These are phyloP conservation scores for Onychomys leucogaster DNA, from an alignment of 2,797 vertebrate species.

Conservation along the genomic window DNA sequence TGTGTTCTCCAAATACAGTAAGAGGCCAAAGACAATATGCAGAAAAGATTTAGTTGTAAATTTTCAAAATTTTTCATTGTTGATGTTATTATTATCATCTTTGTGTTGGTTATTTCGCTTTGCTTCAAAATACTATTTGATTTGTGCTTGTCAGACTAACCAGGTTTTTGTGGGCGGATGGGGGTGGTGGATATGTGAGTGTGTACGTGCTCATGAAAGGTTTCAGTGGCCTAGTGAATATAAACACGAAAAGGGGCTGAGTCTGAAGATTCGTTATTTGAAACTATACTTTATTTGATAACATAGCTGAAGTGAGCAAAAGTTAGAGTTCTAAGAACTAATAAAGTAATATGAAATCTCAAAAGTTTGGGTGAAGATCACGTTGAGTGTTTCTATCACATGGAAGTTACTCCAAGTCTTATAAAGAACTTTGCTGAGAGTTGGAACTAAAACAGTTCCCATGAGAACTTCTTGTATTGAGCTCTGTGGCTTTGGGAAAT, in stretches of 20 bases:
- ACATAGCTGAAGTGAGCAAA: slow-evolving; percentile 42
- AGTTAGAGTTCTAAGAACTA: neutral
- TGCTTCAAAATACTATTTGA: slow-evolving; percentile 6
- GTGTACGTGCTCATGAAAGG: slow-evolving; percentile 35
- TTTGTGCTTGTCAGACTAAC: slow-evolving; percentile 32
- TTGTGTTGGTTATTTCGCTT: neutral
- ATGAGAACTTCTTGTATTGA: neutral
- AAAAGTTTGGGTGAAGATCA: slow-evolving; percentile 25
- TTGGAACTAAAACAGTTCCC: slow-evolving; percentile 6
- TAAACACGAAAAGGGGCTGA: neutral
- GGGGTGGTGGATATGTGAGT: neutral
- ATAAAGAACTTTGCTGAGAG: slow-evolving; percentile 26
- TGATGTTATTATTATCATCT: neutral
- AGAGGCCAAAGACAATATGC: neutral
- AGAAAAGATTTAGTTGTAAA: neutral
- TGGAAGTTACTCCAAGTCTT: slow-evolving; percentile 8
- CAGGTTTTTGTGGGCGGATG: neutral
- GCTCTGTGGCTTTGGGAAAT: slow-evolving; percentile 6
- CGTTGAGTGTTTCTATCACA: neutral
- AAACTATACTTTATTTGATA: slow-evolving; percentile 36
- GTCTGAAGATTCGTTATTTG: slow-evolving; percentile 48
- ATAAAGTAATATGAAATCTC: slow-evolving; percentile 33
- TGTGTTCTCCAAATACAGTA: neutral
- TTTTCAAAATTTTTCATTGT: neutral
- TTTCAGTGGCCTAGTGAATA: slow-evolving; percentile 4